These are phyloP conservation scores for Acanthosepion lycidas DNA, from an alignment of 2,888 invertebrate genomes.

Conservation along the genomic window DNA sequence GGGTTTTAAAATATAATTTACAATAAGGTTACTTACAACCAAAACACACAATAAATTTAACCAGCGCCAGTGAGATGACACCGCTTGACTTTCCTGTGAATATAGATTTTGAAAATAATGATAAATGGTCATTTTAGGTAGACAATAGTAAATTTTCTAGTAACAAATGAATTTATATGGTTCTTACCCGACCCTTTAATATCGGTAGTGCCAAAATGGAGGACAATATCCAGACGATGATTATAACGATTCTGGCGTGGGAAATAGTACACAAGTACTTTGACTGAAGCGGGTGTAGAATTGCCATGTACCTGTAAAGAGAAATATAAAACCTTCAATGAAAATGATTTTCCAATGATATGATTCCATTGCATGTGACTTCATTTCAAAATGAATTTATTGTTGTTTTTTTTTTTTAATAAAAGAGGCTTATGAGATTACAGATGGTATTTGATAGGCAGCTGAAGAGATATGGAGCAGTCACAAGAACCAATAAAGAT, in stretches of 20 bases:
- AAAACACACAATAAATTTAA: neutral
- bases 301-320: conserved; percentile 81
- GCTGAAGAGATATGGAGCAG: too few relatives aligned
- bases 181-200: conserved; percentile 79
- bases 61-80: neutral
- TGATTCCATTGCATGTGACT: too few relatives aligned
- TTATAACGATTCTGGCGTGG: conserved; percentile 80
- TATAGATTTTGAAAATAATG: neutral
- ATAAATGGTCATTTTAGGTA: neutral
- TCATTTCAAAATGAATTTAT: too few relatives aligned
- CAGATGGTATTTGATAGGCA: too few relatives aligned
- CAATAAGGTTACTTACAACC: neutral
- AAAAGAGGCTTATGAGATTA: too few relatives aligned
- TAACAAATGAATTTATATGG: neutral
- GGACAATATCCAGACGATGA: conserved; percentile 79
- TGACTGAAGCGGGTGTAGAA: conserved; percentile 82
- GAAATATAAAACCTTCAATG: neutral
- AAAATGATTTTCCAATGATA: neutral
- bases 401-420: too few relatives aligned
- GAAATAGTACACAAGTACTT: conserved; percentile 82
- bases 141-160: neutral
- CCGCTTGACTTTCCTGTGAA: neutral
- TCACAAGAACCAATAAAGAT: too few relatives aligned
- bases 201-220: conserved; percentile 80
- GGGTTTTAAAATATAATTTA: neutral